A percentile compares a stretch with the other conserved stretches of the same genome.
These are phyloP conservation scores for Chrysocyon brachyurus DNA, from an alignment of 2,797 vertebrate genomes.

Conservation along the genomic window DNA sequence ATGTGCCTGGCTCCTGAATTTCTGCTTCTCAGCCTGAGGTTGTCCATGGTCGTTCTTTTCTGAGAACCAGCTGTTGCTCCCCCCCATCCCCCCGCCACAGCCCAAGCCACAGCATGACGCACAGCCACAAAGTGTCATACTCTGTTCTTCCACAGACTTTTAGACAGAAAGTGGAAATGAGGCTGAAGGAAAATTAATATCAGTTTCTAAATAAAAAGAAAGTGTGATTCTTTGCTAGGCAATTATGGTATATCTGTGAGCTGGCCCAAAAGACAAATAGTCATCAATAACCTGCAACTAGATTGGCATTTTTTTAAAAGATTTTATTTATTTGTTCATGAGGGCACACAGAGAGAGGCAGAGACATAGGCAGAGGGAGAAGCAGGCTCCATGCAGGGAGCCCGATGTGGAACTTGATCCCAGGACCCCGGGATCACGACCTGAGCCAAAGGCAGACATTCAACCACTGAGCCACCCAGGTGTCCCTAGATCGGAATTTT, in stretches of 20 bases:
- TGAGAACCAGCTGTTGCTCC: rapidly evolving
- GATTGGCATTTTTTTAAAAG: too few relatives aligned
- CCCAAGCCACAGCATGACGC: rapidly evolving
- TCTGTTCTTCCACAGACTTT: background rate
- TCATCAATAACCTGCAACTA: background rate
- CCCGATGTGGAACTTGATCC: too few relatives aligned
- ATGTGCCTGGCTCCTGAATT: background rate
- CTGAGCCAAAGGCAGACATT: too few relatives aligned
- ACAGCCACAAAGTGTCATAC: rapidly evolving
- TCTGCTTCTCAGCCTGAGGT: background rate
- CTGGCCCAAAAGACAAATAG: background rate
- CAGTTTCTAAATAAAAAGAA: background rate
- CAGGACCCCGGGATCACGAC: too few relatives aligned
- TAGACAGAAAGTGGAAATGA: background rate
- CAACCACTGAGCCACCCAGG: too few relatives aligned
- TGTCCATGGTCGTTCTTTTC: background rate
- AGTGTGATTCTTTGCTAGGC: background rate
- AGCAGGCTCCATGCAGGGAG: too few relatives aligned
- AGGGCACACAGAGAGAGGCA: too few relatives aligned
- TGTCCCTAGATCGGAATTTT: background rate
- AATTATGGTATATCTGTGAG: background rate
- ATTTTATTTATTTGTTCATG: too few relatives aligned
- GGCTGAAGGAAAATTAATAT: background rate
- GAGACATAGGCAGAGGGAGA: too few relatives aligned
- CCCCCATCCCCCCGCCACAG: too few relatives aligned